These are phyloP conservation scores for Pagrus major DNA, from an alignment of 2,113 vertebrate species.

Conservation along the genomic window DNA sequence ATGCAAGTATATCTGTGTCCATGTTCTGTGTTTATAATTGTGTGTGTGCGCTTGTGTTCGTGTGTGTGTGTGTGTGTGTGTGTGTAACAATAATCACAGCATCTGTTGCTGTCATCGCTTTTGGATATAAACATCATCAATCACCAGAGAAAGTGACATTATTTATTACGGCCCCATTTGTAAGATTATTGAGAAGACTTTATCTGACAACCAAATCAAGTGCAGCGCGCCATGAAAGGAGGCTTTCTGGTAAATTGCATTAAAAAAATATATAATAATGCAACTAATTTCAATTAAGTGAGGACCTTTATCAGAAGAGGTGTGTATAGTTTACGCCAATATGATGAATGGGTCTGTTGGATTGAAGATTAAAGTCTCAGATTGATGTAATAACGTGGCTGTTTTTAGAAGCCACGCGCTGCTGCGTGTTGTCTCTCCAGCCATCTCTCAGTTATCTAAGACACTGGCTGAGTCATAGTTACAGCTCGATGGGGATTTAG, in stretches of 20 bases:
- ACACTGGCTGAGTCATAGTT: conserved; percentile 67
- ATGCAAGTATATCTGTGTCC: not conserved
- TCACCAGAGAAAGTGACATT: conserved; percentile 59
- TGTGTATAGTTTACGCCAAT: not conserved
- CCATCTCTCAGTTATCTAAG: conserved; percentile 61
- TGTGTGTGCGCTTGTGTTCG: not conserved
- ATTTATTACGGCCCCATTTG: conserved; percentile 46
- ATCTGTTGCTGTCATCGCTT: conserved; percentile 65
- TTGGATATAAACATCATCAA: conserved; percentile 74
- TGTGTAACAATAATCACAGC: conserved; percentile 53
- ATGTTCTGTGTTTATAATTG: not conserved
- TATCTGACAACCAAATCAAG: not conserved
- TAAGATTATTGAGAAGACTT: conserved; percentile 52
- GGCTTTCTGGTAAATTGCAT: conserved; percentile 10
- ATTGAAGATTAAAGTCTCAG: conserved; percentile 40
- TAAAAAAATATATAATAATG: conserved; percentile 34
- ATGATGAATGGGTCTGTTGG: conserved; percentile 54
- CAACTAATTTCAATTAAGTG: conserved; percentile 47
- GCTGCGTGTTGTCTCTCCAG: conserved; percentile 47
- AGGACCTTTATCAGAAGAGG: conserved; percentile 17
- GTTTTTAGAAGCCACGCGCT: conserved; percentile 38
- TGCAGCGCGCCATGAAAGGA: not conserved
- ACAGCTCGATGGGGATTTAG: conserved; percentile 62
- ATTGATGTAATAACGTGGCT: conserved; percentile 40
- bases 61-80: not conserved